Evolutionary conservation across 53 echinoderm and acorn worm genomes (phyloP).

Genomic region (Crossaster papposus): DNA sequence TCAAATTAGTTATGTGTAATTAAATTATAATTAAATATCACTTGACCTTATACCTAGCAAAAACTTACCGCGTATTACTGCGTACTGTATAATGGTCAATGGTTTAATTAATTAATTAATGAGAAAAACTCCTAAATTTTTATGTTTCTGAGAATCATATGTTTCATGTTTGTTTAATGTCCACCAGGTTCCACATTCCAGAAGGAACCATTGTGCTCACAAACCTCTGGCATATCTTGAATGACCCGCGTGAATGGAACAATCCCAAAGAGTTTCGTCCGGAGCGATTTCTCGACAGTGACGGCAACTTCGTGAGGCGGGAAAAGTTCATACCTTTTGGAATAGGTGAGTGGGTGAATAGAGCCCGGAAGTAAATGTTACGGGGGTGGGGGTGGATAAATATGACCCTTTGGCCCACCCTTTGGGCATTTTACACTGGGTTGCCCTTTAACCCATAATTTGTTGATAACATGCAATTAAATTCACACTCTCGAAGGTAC

Average conservation of each 20-base stretch:
- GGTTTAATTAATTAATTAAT: not conserved
- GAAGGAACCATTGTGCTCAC: not conserved
- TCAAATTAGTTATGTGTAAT: too few relatives aligned
- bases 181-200: constrained; percentile 6
- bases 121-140: not conserved
- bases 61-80: too few relatives aligned
- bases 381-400: too few relatives aligned
- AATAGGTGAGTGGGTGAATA: not conserved
- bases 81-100: too few relatives aligned
- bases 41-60: too few relatives aligned
- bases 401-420: too few relatives aligned
- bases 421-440: too few relatives aligned
- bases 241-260: constrained; percentile 7
- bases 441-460: too few relatives aligned
- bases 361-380: too few relatives aligned
- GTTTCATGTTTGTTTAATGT: not conserved
- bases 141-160: not conserved
- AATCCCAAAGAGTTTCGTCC: constrained; percentile 8
- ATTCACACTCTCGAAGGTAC: too few relatives aligned
- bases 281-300: constrained; percentile 15
- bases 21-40: too few relatives aligned
- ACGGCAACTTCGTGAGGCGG: not conserved
- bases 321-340: constrained; percentile 27
- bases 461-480: too few relatives aligned
- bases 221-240: constrained; percentile 9